phyloP scores from a whole-genome alignment of 2,113 vertebrate genomes.

The Pungitius pungitius region DNA sequence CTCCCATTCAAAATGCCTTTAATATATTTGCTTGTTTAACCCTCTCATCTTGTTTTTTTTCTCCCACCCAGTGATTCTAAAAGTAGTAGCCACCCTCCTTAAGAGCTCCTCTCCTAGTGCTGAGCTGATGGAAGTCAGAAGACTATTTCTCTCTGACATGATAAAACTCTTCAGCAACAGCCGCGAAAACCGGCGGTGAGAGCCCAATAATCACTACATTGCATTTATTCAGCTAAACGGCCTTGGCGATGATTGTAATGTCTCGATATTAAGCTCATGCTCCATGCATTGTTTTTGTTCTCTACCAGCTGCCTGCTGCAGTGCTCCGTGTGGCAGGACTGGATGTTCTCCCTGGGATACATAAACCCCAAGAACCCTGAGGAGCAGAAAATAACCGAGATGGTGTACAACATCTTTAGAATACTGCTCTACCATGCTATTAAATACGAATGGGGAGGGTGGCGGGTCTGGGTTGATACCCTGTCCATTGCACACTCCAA shows the following conservation, averaged over 20 bases:
- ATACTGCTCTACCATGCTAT: constrained; percentile 99
- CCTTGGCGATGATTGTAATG: background rate
- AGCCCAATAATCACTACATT: background rate
- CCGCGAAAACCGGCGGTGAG: constrained; percentile 96
- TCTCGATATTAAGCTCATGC: background rate
- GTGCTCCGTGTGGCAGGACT: constrained; percentile 99
- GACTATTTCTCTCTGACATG: constrained; percentile 98
- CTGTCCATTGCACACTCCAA: constrained; percentile 99
- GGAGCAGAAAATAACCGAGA: constrained; percentile 98
- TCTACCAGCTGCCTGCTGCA: constrained; percentile 92
- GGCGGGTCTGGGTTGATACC: constrained; percentile 99
- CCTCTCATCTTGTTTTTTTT: background rate
- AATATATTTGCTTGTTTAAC: background rate
- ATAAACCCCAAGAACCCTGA: constrained; percentile 98
- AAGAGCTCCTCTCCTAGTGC: constrained; percentile 96
- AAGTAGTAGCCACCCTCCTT: constrained; percentile 96
- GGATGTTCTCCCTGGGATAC: constrained; percentile 99
- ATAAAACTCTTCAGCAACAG: constrained; percentile 99
- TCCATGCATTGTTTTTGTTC: constrained; percentile 1
- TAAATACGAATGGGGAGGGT: constrained; percentile 99
- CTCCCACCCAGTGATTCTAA: constrained; percentile 92
- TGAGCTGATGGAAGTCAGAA: constrained; percentile 98
- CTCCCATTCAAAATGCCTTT: constrained; percentile 18
- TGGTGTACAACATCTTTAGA: constrained; percentile 99
- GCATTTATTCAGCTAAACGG: background rate